Base-by-base conservation (phyloP, 2,113 vertebrate species). In the Dasyprocta punctata region DNA sequence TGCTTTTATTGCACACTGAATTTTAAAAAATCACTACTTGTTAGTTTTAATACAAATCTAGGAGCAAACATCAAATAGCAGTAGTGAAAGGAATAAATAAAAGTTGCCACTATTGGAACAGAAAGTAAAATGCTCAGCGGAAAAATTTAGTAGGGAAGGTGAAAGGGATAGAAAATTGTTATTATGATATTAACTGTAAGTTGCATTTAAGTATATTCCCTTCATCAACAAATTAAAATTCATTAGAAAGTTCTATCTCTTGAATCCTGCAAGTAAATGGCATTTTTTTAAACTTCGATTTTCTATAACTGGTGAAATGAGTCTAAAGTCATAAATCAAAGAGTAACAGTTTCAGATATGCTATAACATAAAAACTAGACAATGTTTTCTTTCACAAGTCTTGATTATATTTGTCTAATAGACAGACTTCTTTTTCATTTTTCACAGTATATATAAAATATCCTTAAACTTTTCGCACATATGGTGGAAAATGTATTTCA, bases 361-460 rank as follows among this genome's bases (percentile, higher is more conserved):
- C 6, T 86, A 19, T 0, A 26, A 44, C 85, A 1, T 83, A 22
- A 92, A 96, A 11, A 47, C 38, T 44, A 80, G 4, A 88, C 44
- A 84, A 91, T 92, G 44, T 0, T 0, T 96, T 36, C 75, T 98
- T 97, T 89, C 58, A 96, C 73, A 56, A 95, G 41, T 93, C 78
- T 97, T 96, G 95, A 95, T 95, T 96, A 94, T 54, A 77, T 60
- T 97, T 97, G 81, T 80, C 80, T 92, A 96, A 92, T 9, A 83
- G 13, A 20, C 33, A 95, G 33, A 41, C 47, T 49, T 93, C 67
- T 95, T 94, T 94, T 69, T 67, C 69, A 86, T 65, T 1, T 75
- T 87, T 4, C 77, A 80, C 58, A 1, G 77, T 85, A 61, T 47
- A 7, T 94, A 95, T 91, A 96, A n/a, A n/a, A 77, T 86, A 60